phyloP scores from a whole-genome alignment of 2,113 vertebrate species.

The Oreochromis spilurus region DNA sequence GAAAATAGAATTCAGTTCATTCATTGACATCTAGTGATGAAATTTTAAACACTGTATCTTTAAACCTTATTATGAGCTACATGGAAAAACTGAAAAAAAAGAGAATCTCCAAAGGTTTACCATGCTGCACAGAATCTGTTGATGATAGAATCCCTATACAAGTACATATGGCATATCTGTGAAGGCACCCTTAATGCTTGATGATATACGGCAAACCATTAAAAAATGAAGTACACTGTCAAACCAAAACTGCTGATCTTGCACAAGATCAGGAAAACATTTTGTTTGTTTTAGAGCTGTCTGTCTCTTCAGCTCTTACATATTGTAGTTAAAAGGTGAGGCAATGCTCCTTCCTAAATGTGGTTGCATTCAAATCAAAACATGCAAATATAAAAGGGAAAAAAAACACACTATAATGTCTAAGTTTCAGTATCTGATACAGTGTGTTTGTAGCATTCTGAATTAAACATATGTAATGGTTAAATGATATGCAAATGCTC shows the following conservation, averaged over 20 bases:
- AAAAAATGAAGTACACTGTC: neutral
- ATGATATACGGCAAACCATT: neutral
- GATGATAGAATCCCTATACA: neutral
- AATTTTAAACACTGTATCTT: neutral
- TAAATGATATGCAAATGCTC: neutral
- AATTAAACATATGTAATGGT: neutral
- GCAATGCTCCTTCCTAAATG: neutral
- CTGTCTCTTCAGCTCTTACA: neutral
- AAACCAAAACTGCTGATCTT: neutral
- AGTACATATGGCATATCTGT: neutral
- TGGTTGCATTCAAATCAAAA: neutral
- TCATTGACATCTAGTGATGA: neutral
- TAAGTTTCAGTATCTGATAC: neutral
- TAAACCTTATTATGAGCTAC: neutral
- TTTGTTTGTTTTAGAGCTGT: neutral
- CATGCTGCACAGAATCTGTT: neutral
- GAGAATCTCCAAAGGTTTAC: neutral
- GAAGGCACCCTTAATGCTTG: neutral
- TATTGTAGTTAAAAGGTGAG: neutral
- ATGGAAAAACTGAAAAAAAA: neutral
- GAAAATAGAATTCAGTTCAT: neutral
- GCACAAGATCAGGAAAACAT: neutral
- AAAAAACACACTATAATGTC: neutral
- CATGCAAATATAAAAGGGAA: neutral
- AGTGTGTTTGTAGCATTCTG: neutral